Evolutionary conservation across 2,888 invertebrate genomes (phyloP).

Genomic region (Himalopsyche tibetana): DNA sequence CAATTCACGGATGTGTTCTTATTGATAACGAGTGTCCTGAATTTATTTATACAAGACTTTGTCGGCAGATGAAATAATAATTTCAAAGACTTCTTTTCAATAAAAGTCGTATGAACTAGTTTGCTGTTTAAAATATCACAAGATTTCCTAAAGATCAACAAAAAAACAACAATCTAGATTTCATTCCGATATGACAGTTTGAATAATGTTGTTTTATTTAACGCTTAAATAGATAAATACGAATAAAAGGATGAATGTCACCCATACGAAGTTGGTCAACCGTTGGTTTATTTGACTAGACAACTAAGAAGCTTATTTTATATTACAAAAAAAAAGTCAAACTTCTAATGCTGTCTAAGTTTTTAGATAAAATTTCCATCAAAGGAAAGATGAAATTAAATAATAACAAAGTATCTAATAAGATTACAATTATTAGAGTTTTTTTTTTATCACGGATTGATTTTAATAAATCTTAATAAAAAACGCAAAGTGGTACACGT

Average conservation of each 20-base stretch:
- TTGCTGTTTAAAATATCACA: too few relatives aligned
- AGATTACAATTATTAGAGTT: neutral
- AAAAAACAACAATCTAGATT: too few relatives aligned
- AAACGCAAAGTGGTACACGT: neutral
- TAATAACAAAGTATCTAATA: neutral
- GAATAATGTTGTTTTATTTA: neutral
- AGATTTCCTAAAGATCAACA: too few relatives aligned
- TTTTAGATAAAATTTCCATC: conserved; percentile 6
- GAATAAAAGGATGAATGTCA: conserved; percentile 62
- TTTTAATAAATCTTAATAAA: neutral
- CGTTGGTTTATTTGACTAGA: conserved; percentile 55
- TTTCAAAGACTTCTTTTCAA: too few relatives aligned
- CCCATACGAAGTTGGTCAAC: conserved; percentile 53
- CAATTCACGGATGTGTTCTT: too few relatives aligned
- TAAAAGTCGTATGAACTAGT: too few relatives aligned
- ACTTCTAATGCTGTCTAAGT: neutral
- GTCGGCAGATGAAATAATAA: too few relatives aligned
- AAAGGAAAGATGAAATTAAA: conserved; percentile 9
- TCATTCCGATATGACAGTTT: neutral
- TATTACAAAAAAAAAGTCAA: conserved; percentile 41
- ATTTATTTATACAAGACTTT: too few relatives aligned
- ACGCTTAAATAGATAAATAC: conserved; percentile 38
- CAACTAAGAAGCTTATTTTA: conserved; percentile 50
- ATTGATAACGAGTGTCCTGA: too few relatives aligned
- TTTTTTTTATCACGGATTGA: neutral